These are phyloP conservation scores for Dromococcyx pavoninus DNA, from an alignment of 2,797 vertebrate species.

Conservation along the genomic window DNA sequence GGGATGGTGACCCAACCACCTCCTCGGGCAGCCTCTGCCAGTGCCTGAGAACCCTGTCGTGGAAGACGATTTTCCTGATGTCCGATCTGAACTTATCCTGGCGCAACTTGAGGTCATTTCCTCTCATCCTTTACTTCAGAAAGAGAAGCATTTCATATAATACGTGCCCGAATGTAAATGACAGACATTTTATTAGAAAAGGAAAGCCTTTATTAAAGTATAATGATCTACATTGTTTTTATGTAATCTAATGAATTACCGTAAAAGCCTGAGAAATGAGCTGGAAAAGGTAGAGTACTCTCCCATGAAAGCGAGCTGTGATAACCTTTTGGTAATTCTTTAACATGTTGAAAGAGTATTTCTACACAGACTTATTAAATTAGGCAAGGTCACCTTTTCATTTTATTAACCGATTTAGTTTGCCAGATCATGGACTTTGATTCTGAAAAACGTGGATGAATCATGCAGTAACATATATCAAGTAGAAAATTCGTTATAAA, in stretches of 20 bases:
- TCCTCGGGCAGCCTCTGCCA: too few species aligned
- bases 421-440: conserved; percentile 70
- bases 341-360: conserved; percentile 78
- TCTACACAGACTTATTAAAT: conserved; percentile 78
- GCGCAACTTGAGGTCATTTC: too few species aligned
- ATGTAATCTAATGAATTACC: conserved; percentile 56
- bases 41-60: too few species aligned
- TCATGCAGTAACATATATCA: conserved; percentile 40
- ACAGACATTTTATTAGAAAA: conserved; percentile 51
- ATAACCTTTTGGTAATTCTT: conserved; percentile 78
- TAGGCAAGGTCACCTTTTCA: conserved; percentile 79
- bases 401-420: conserved; percentile 77
- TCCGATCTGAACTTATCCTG: too few species aligned
- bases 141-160: conserved; percentile 1
- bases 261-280: conserved; percentile 62
- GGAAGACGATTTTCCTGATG: too few species aligned
- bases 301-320: conserved; percentile 57
- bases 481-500: conserved; percentile 57
- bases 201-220: conserved; percentile 58
- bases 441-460: conserved; percentile 60
- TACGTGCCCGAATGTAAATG: conserved; percentile 40
- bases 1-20: too few species aligned
- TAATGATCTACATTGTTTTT: conserved; percentile 64
- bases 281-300: conserved; percentile 57
- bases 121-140: background rate